These are phyloP conservation scores for Myzus persicae DNA, from an alignment of 1,140 invertebrate genomes.

Conservation along the genomic window DNA sequence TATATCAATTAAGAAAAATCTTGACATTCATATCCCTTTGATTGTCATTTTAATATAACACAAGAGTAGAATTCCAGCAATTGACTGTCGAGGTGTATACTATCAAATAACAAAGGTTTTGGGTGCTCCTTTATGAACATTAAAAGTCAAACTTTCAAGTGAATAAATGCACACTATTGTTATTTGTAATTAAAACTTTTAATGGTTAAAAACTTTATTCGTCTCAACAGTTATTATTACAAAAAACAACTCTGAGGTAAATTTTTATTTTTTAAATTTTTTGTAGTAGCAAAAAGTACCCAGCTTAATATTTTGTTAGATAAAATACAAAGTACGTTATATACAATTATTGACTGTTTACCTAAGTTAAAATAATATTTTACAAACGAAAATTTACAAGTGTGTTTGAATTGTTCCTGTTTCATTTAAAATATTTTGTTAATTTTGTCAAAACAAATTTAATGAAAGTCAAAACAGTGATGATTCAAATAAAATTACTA, in stretches of 20 bases:
- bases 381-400: neutral
- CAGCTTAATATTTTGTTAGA: neutral
- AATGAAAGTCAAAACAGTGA: neutral
- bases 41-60: neutral
- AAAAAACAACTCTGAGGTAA: neutral
- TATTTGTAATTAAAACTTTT: constrained; percentile 21
- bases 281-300: neutral
- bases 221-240: neutral
- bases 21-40: neutral
- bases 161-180: neutral
- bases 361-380: neutral
- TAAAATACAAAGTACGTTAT: neutral
- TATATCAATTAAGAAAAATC: neutral
- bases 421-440: neutral
- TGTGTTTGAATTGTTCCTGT: neutral
- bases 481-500: neutral
- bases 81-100: neutral
- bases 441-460: neutral
- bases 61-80: neutral
- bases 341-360: neutral
- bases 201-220: neutral
- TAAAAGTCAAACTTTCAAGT: neutral
- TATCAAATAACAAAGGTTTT: neutral
- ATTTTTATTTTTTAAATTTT: neutral
- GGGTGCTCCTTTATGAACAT: neutral